phyloP scores from a whole-genome alignment of 2,113 vertebrate genomes.

The Murina feae region DNA sequence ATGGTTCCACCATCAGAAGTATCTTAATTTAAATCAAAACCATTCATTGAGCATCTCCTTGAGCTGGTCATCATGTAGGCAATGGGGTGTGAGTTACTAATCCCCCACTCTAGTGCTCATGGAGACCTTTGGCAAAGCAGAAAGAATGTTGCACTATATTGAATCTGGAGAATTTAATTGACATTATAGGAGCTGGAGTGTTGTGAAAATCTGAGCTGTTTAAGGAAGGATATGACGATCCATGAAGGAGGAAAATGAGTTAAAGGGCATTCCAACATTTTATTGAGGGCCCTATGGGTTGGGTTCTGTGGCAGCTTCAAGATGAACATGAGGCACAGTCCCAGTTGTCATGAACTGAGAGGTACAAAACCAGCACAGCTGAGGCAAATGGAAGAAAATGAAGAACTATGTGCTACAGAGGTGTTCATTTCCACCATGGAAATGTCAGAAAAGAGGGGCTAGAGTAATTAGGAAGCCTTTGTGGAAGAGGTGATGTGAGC shows the following conservation, averaged over 20 bases:
- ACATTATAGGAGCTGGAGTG: not conserved
- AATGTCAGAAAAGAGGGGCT: not conserved
- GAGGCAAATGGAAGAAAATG: not conserved
- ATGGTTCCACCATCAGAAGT: not conserved
- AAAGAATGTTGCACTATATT: not conserved
- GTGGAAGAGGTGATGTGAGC: not conserved
- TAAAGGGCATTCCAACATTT: not conserved
- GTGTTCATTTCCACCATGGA: not conserved
- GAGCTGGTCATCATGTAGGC: not conserved
- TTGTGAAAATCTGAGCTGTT: not conserved
- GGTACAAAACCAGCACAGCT: not conserved
- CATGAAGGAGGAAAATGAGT: not conserved
- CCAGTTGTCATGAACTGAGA: not conserved
- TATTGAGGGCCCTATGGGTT: not conserved
- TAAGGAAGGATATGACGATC: not conserved
- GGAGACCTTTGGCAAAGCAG: not conserved
- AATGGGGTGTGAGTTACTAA: not conserved
- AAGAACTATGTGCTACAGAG: not conserved
- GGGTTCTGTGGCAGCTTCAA: not conserved
- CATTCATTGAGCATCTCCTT: not conserved
- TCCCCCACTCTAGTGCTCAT: too few species aligned
- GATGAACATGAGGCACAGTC: not conserved
- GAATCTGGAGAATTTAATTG: not conserved
- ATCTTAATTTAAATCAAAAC: slow-evolving; percentile 8
- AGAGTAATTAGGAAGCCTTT: not conserved